Conservation (phyloP, 2,113 vertebrate species). For the Catharus minimus region DNA sequence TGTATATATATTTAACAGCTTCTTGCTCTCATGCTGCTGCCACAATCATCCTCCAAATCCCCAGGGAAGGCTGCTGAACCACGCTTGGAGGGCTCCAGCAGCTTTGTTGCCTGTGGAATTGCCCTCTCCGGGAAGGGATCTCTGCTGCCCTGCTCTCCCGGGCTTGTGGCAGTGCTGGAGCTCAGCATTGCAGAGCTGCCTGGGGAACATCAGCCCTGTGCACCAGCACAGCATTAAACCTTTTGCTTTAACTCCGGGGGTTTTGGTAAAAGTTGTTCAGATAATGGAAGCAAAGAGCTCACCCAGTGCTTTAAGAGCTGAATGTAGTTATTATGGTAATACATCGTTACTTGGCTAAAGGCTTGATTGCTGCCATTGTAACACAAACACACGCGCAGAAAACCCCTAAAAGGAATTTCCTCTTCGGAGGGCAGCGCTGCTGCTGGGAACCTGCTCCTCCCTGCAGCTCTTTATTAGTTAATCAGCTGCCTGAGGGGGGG, state of each 20-base stretch:
- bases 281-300: not conserved
- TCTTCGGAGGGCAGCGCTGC: not conserved
- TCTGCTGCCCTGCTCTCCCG: fast-evolving
- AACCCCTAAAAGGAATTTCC: conserved; percentile 7
- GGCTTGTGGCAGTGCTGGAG: not conserved
- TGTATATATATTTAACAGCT: not conserved
- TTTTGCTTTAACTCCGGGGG: not conserved
- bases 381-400: not conserved
- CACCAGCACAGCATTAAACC: not conserved
- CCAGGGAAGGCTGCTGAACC: not conserved
- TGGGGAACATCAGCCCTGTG: not conserved
- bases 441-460: not conserved
- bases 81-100: not conserved
- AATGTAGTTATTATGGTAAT: not conserved
- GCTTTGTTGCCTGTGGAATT: not conserved
- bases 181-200: fast-evolving
- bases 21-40: not conserved
- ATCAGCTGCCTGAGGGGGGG: not conserved
- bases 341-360: not conserved
- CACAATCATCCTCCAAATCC: not conserved
- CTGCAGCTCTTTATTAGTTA: not conserved
- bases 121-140: not conserved
- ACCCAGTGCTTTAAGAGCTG: not conserved
- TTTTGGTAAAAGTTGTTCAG: not conserved
- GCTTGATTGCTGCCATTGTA: not conserved